Percentiles rank a stretch among this genome's conserved stretches.
Conservation (phyloP, 2,113 vertebrate species). For the Aegithalos caudatus region DNA sequence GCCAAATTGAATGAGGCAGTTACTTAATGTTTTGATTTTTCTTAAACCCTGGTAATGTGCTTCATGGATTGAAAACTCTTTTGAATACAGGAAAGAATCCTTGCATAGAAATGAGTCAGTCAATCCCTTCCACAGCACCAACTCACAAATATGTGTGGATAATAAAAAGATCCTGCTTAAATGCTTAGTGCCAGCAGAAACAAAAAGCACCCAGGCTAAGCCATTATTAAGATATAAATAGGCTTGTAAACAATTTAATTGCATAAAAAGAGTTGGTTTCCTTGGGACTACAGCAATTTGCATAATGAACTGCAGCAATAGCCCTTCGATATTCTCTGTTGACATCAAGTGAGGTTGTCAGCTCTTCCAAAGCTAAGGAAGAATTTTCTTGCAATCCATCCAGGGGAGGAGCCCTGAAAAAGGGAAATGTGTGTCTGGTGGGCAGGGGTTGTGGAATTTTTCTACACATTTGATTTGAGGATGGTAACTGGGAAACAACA, state of each 20-base stretch:
- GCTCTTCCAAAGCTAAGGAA: background rate
- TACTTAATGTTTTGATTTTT: background rate
- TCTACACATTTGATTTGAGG: background rate
- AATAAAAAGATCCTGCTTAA: slow-evolving; percentile 2
- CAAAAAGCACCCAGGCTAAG: background rate
- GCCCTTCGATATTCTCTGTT: background rate
- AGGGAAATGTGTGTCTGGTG: background rate
- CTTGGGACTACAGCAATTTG: slow-evolving; percentile 44
- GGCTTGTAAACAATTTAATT: slow-evolving; percentile 58
- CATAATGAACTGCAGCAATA: slow-evolving; percentile 41
- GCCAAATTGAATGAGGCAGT: background rate
- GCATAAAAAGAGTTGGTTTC: slow-evolving; percentile 44
- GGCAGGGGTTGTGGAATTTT: background rate
- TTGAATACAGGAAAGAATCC: background rate
- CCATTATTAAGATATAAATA: slow-evolving; percentile 57
- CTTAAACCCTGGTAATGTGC: background rate
- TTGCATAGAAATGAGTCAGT: background rate
- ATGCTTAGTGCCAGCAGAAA: background rate
- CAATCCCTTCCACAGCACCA: background rate
- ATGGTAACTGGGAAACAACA: background rate
- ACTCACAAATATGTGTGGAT: background rate
- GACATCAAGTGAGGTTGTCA: background rate
- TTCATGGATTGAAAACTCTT: background rate
- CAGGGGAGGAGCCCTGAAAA: background rate
- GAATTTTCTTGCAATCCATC: background rate